These are phyloP conservation scores for Parotocinclus haroldoi DNA, from an alignment of 2,797 vertebrate genomes.

Conservation along the genomic window DNA sequence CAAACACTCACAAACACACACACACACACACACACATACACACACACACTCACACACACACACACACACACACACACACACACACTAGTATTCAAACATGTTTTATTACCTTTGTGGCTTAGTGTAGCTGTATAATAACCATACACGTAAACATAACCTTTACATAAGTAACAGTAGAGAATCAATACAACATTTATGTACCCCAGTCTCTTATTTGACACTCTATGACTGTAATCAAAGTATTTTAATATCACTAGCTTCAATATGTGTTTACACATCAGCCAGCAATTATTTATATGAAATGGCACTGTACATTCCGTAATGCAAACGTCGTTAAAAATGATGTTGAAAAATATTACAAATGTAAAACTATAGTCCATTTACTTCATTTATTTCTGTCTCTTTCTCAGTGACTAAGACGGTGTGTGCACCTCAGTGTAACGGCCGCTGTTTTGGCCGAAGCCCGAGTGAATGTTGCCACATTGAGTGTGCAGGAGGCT, in stretches of 20 bases:
- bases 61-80: neutral
- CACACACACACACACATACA: neutral
- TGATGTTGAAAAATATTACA: too few species aligned
- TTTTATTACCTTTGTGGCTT: neutral
- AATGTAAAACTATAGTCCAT: neutral
- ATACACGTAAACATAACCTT: too few species aligned
- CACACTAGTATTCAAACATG: conserved; percentile 3
- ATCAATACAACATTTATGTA: too few species aligned
- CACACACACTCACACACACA: conserved; percentile 1
- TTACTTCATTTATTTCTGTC: conserved; percentile 3
- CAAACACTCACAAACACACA: neutral
- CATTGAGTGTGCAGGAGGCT: conserved; percentile 91
- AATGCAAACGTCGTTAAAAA: too few species aligned
- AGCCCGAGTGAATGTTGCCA: conserved; percentile 90
- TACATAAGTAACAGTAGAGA: too few species aligned
- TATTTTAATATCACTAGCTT: too few species aligned
- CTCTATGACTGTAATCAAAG: too few species aligned
- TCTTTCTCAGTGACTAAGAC: conserved; percentile 85
- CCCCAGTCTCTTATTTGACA: too few species aligned
- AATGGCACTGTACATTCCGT: too few species aligned
- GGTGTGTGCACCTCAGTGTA: conserved; percentile 91
- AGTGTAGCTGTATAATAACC: too few species aligned
- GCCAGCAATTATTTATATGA: too few species aligned
- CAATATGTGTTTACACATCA: too few species aligned
- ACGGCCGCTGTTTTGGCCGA: conserved; percentile 85